Evolutionary conservation across 2,113 vertebrate genomes (phyloP), one percentile per base, ranked within the genome.

Genomic region (Sapajus apella): DNA sequence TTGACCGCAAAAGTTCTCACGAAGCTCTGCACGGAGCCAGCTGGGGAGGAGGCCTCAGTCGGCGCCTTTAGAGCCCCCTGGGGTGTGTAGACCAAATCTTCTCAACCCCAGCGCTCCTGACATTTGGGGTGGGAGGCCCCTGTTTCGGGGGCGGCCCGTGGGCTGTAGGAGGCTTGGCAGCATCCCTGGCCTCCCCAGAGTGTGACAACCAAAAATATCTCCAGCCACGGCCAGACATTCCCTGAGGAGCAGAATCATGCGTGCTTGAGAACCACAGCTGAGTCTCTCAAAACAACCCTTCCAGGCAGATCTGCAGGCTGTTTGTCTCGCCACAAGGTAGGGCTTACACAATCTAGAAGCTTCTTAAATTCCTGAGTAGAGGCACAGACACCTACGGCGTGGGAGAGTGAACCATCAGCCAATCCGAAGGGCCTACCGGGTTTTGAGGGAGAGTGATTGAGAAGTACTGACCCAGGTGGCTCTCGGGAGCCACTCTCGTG

Each of bases 1-100:
- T 50, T 0, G 0, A 2, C 35, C 5, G 23, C 32, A 18, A 16
- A 5, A 12, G 3, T 8, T 8, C 61, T 5, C 40, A 0, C 2
- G 6, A 43, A 50, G 37, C 32, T 52, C 23, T 8, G 37, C 0
- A 2, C 0, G 1, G 5, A 47, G 45, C 75, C 64, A 45, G n/a
- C 37, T n/a, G 47, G 0, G 17, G 23, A 30, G 3, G 20, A 89
- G 30, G 52, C 8, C 58, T 20, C 1, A 10, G 61, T 21, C 8
- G 32, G 50, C 27, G 35, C 52, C 47, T 50, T 52, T 35, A 27
- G 35, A 76, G 5, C 52, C 76, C 20, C 3, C 5, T 7, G 77
- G 27, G 32, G 23, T 43, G n/a, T 45, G 9, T 35, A 8, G n/a
- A 2, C 43, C 18, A n/a, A 30, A 43, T 6, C 45, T 37, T 27